These are phyloP conservation scores for Hippopotamyrus pictus DNA, from an alignment of 2,797 vertebrate species.

Conservation along the genomic window DNA sequence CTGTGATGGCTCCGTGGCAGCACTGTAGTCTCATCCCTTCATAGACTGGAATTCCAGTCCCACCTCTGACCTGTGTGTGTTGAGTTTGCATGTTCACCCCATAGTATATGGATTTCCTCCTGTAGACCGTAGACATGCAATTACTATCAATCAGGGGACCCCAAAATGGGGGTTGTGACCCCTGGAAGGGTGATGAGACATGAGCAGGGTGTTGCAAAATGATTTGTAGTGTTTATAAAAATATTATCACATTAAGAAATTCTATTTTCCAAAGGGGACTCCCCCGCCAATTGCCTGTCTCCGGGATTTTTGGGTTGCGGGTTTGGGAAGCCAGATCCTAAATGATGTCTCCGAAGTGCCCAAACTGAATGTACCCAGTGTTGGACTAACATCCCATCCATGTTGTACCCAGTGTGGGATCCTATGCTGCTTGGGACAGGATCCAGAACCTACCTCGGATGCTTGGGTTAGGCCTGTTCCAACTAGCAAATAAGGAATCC, in stretches of 20 bases:
- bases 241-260: background rate
- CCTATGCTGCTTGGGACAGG: background rate
- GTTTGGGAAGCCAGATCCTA: background rate
- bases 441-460: background rate
- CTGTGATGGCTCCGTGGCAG: background rate
- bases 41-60: background rate
- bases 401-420: background rate
- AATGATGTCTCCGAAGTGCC: background rate
- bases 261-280: background rate
- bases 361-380: background rate
- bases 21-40: background rate
- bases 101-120: background rate
- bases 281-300: background rate
- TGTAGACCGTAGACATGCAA: background rate
- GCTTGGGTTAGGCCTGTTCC: background rate
- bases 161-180: background rate
- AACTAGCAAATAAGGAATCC: background rate
- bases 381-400: background rate
- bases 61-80: background rate
- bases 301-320: background rate
- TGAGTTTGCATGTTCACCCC: background rate
- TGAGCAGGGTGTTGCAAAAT: background rate
- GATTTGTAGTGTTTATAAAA: background rate
- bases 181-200: background rate
- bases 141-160: background rate